phyloP scores from a whole-genome alignment of 2,888 invertebrate genomes.

The Zaprionus obscuricornis region DNA sequence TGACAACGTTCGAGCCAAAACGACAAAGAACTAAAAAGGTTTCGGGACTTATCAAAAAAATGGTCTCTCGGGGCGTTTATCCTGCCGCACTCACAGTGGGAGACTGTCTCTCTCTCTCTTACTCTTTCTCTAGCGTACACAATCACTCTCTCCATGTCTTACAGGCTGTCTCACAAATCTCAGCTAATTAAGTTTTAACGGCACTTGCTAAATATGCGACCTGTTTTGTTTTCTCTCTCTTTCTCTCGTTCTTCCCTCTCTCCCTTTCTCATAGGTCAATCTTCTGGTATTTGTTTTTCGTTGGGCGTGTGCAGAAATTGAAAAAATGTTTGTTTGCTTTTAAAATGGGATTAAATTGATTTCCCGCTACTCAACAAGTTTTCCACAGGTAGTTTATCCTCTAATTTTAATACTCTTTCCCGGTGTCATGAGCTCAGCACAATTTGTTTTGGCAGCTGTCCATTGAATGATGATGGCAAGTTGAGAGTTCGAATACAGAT shows the following conservation, averaged over 20 bases:
- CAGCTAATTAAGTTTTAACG: constrained; percentile 75
- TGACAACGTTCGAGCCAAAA: constrained; percentile 34
- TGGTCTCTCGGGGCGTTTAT: constrained; percentile 58
- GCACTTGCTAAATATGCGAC: constrained; percentile 68
- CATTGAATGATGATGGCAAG: constrained; percentile 43
- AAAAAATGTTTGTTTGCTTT: constrained; percentile 44
- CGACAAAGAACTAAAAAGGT: too few relatives aligned
- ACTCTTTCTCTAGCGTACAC: constrained; percentile 2
- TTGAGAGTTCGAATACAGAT: constrained; percentile 33
- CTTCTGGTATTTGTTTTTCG: constrained; percentile 27
- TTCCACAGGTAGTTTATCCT: constrained; percentile 31
- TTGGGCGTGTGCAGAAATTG: constrained; percentile 65
- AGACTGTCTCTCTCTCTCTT: constrained; percentile 31
- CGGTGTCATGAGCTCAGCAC: constrained; percentile 63
- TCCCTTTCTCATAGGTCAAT: constrained; percentile 3
- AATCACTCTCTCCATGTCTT: constrained; percentile 12
- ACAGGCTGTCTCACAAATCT: constrained; percentile 49
- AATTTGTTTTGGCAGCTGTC: constrained; percentile 50
- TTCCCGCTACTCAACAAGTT: constrained; percentile 62
- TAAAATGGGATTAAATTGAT: constrained; percentile 75
- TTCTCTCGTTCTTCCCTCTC: constrained; percentile 4
- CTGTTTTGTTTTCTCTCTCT: constrained; percentile 11
- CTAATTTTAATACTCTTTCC: not conserved
- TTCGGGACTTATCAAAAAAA: constrained; percentile 40
- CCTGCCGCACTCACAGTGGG: constrained; percentile 70